Conservation (phyloP, 2,113 vertebrate genomes). For the Ictidomys tridecemlineatus region DNA sequence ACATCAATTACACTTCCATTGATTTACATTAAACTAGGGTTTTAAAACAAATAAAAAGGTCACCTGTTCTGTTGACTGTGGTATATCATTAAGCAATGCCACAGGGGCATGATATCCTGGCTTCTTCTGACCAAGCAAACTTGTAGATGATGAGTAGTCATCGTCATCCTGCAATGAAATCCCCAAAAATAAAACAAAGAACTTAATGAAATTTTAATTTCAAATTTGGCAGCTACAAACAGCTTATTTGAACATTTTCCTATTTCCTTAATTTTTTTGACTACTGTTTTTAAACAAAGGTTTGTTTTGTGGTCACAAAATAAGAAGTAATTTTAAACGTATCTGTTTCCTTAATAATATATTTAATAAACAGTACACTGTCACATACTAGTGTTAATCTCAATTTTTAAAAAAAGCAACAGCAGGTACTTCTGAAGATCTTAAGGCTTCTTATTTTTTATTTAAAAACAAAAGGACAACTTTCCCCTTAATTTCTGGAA, state of each 20-base stretch:
- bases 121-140: slow-evolving; percentile 97
- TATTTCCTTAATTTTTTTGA: background rate
- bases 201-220: slow-evolving; percentile 27
- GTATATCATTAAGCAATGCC: slow-evolving; percentile 98
- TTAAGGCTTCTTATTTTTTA: background rate
- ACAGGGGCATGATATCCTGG: slow-evolving; percentile 98
- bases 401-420: background rate
- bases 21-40: too few species aligned
- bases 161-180: slow-evolving; percentile 94
- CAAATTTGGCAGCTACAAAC: background rate
- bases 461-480: slow-evolving; percentile 37
- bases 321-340: slow-evolving; percentile 6
- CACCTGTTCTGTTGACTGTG: slow-evolving; percentile 98
- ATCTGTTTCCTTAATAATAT: background rate
- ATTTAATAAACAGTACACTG: background rate
- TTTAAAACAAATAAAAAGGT: background rate
- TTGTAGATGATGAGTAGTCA: slow-evolving; percentile 96
- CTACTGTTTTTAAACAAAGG: background rate
- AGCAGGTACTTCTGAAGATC: background rate
- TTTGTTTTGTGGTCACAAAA: slow-evolving; percentile 6
- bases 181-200: slow-evolving; percentile 1
- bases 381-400: background rate
- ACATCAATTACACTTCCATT: too few species aligned
- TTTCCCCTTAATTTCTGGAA: background rate
- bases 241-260: background rate